Evolutionary conservation across 2,888 invertebrate species (phyloP), one percentile per base, ranked within the genome.

Genomic region (Antitype chi): DNA sequence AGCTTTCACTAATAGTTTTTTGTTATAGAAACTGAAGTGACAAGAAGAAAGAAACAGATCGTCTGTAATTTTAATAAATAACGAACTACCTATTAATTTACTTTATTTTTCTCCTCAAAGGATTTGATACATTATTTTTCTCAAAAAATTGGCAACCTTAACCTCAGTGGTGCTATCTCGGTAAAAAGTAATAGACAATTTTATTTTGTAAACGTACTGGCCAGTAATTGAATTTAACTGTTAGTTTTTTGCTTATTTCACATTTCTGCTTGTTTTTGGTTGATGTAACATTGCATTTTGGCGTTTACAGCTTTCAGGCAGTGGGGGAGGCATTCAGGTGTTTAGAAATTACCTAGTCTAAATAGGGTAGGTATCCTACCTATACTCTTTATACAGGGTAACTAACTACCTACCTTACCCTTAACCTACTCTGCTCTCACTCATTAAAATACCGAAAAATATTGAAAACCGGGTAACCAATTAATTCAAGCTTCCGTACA

Each of bases 201-300:
- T 73, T 67, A 78, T 87, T 87, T 80, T 78, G 82, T 38, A 87
- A 78, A 86, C 69, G 76, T 66, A 71, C 71, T 57, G 38, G 59
- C 28, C 67, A 38, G 84, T 78, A 76, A 82, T 74, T 80, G 62
- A 85, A 82, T 74, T 64, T 52, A 53, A 32, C 49, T 55, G 57
- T 52, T 43, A 47, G 38, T 57, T 69, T 8, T 73, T 77, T 55
- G 23, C 11, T 64, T 20, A 28, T 71, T 25, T 28, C 38, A 28
- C 25, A 20, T 4, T 32, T 7, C 0, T 20, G 70, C 47, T 70
- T n/a, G 23, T 59, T 70, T 67, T 38, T 59, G 23, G 20, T 66
- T 55, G n/a, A 43, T 67, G 20, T 28, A 28, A 43, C 9, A 28
- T 32, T 53, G n/a, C 9, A 43, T 60, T 52, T 47, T 17, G 17